Percentiles rank a stretch among this genome's conserved stretches.
Conservation (phyloP, 1,140 invertebrate genomes). For the Leptinotarsa lineolata region DNA sequence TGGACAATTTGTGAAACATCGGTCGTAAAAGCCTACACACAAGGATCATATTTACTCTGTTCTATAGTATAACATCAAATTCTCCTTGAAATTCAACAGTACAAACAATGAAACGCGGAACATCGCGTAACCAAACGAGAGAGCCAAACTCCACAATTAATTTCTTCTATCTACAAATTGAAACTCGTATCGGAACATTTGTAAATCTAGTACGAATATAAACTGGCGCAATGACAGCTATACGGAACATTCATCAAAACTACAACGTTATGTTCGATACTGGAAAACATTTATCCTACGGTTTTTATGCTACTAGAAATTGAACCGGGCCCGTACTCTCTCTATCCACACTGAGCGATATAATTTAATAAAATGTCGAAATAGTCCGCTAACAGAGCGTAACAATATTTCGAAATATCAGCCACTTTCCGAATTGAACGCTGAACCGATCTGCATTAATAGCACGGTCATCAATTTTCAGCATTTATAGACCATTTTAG, state of each 20-base stretch:
- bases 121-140: background rate
- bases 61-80: no score
- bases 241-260: conserved; percentile 10
- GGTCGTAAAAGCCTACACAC: no score
- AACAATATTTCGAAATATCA: conserved; percentile 21
- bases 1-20: no score
- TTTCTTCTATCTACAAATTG: conserved; percentile 19
- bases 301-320: conserved; percentile 21
- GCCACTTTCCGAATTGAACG: conserved; percentile 4
- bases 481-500: background rate
- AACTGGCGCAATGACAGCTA: background rate
- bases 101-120: background rate
- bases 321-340: background rate
- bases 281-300: conserved; percentile 20
- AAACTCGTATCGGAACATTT: conserved; percentile 20
- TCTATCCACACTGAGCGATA: background rate
- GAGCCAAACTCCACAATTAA: conserved; percentile 4
- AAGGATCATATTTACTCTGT: no score
- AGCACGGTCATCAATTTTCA: background rate
- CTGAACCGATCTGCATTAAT: conserved; percentile 3
- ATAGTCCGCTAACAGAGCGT: conserved; percentile 9
- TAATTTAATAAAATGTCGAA: conserved; percentile 19
- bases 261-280: conserved; percentile 18
- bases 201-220: conserved; percentile 8
- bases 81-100: no score